phyloP scores from a whole-genome alignment of 2,797 vertebrate species.

The Iguana delicatissima region DNA sequence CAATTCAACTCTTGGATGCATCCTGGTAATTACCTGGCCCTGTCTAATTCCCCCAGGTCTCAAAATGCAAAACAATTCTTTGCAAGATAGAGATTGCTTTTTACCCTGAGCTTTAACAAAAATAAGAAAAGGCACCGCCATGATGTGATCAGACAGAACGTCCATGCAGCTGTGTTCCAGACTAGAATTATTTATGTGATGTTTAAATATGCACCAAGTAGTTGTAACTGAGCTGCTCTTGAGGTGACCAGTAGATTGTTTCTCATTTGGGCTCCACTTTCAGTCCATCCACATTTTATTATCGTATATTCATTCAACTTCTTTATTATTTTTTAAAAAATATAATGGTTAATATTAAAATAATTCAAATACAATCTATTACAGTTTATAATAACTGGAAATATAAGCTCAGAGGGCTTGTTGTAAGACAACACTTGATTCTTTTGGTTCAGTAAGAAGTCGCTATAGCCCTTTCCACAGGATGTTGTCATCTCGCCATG shows the following conservation, averaged over 20 bases:
- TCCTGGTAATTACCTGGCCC: constrained; percentile 72
- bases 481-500: too few species aligned
- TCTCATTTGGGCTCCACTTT: background rate
- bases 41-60: constrained; percentile 68
- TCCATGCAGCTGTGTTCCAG: constrained; percentile 45
- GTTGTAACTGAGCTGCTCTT: background rate
- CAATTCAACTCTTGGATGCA: constrained; percentile 63
- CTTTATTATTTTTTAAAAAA: background rate
- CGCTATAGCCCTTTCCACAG: too few species aligned
- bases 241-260: background rate
- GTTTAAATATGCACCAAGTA: constrained; percentile 25
- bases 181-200: constrained; percentile 56
- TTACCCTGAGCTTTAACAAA: constrained; percentile 59
- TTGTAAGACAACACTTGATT: background rate
- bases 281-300: background rate
- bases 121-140: constrained; percentile 52
- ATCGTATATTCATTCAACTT: background rate
- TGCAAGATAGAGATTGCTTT: constrained; percentile 68
- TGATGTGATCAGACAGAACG: constrained; percentile 56
- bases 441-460: background rate
- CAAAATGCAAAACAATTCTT: constrained; percentile 73
- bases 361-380: background rate
- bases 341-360: background rate
- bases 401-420: background rate
- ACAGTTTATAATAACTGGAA: background rate